phyloP scores from a whole-genome alignment of 2,888 invertebrate species.

The Drosophila aldrichi region DNA sequence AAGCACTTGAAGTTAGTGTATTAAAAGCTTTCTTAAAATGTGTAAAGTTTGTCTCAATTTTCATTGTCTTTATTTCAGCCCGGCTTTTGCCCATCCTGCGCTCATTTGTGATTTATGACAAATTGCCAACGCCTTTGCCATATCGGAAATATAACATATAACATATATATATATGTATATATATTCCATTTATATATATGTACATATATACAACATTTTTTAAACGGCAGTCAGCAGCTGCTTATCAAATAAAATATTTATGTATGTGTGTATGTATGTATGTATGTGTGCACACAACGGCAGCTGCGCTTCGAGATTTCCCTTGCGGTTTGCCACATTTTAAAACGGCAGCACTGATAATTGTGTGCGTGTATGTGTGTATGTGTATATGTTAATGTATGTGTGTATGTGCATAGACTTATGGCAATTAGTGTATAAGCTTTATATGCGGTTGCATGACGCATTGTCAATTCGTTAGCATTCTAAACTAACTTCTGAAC shows the following conservation, averaged over 20 bases:
- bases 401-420: slow-evolving; percentile 5
- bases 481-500: slow-evolving; percentile 5
- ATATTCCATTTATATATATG: background rate
- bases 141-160: slow-evolving; percentile 31
- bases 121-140: slow-evolving; percentile 29
- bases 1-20: background rate
- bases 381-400: background rate
- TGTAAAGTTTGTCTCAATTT: slow-evolving; percentile 29
- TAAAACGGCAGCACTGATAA: slow-evolving; percentile 27
- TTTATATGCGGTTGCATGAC: slow-evolving; percentile 15
- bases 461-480: slow-evolving; percentile 7
- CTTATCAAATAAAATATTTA: slow-evolving; percentile 40
- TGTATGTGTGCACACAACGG: background rate
- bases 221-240: slow-evolving; percentile 29
- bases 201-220: background rate
- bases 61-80: slow-evolving; percentile 35
- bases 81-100: background rate
- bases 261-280: background rate
- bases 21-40: slow-evolving; percentile 4
- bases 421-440: slow-evolving; percentile 22
- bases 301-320: slow-evolving; percentile 49
- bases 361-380: slow-evolving; percentile 5
- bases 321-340: slow-evolving; percentile 39
- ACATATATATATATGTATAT: background rate
- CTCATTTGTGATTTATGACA: slow-evolving; percentile 44